Percentiles rank a stretch among this genome's conserved stretches.
phyloP scores from a whole-genome alignment of 2,888 invertebrate genomes.

The Blastobasis lacticolella region DNA sequence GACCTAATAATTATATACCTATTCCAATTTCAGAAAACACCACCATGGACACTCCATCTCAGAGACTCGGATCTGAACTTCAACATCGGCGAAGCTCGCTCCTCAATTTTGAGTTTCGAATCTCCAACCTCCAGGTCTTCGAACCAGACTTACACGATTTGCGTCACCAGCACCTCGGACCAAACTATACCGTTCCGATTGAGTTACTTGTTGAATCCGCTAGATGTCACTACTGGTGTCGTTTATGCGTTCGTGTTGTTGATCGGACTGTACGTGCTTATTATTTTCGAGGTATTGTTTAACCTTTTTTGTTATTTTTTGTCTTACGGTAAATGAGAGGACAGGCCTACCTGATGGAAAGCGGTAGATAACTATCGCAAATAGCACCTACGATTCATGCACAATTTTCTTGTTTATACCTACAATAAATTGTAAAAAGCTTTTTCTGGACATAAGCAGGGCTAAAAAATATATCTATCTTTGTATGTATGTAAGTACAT shows the following conservation, averaged over 20 bases:
- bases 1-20: too few relatives aligned
- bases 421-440: too few relatives aligned
- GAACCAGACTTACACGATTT: conserved; percentile 19
- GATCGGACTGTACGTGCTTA: conserved; percentile 80
- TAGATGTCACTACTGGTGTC: conserved; percentile 77
- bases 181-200: conserved; percentile 41
- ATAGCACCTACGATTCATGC: too few relatives aligned
- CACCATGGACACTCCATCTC: conserved; percentile 75
- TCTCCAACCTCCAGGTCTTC: conserved; percentile 16
- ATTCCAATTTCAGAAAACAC: conserved; percentile 43
- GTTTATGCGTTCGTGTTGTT: conserved; percentile 79
- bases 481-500: too few relatives aligned
- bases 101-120: conserved; percentile 48
- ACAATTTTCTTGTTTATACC: too few relatives aligned
- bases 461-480: too few relatives aligned
- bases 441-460: too few relatives aligned
- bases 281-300: conserved; percentile 81
- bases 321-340: too few relatives aligned
- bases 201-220: conserved; percentile 74
- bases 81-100: conserved; percentile 60
- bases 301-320: too few relatives aligned
- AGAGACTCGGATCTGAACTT: conserved; percentile 75
- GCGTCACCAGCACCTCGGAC: conserved; percentile 30
- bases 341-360: too few relatives aligned
- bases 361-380: too few relatives aligned